Percentiles rank a stretch among this genome's conserved stretches.
These are phyloP conservation scores for Lepisosteus osseus DNA, from an alignment of 2,113 vertebrate genomes.

Conservation along the genomic window DNA sequence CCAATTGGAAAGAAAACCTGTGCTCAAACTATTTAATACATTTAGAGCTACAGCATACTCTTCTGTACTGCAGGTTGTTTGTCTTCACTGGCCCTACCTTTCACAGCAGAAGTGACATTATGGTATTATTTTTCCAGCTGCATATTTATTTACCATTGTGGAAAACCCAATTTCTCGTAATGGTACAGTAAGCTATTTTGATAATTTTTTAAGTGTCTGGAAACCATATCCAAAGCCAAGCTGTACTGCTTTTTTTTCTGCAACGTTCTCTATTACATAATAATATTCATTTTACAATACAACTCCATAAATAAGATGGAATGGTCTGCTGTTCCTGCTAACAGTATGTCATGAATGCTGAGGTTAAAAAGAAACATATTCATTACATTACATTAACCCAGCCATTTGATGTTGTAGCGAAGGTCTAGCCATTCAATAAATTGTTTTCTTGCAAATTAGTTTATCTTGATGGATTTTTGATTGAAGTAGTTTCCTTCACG, in stretches of 20 bases:
- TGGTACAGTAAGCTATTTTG: not conserved
- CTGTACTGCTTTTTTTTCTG: not conserved
- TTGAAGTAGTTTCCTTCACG: constrained; percentile 16
- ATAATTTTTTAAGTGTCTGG: constrained; percentile 9
- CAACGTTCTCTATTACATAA: constrained; percentile 9
- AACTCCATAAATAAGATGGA: constrained; percentile 20
- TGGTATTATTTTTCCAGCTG: not conserved
- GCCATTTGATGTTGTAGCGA: constrained; percentile 16
- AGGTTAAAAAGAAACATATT: constrained; percentile 24
- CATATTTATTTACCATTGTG: not conserved
- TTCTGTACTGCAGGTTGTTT: not conserved
- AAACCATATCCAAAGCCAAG: not conserved
- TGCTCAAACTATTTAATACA: not conserved
- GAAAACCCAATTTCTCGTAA: constrained; percentile 2
- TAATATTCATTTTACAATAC: constrained; percentile 14
- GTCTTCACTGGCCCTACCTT: not conserved
- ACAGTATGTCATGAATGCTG: constrained; percentile 25
- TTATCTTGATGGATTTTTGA: constrained; percentile 25
- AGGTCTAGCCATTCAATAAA: constrained; percentile 18
- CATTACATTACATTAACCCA: constrained; percentile 16
- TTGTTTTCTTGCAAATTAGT: constrained; percentile 23
- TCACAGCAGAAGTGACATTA: constrained; percentile 3
- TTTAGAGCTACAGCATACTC: not conserved
- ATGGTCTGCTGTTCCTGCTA: constrained; percentile 1
- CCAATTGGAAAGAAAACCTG: too few species aligned